These are phyloP conservation scores for Pseudomyrmex concolor DNA, from an alignment of 1,140 invertebrate species.

Conservation along the genomic window DNA sequence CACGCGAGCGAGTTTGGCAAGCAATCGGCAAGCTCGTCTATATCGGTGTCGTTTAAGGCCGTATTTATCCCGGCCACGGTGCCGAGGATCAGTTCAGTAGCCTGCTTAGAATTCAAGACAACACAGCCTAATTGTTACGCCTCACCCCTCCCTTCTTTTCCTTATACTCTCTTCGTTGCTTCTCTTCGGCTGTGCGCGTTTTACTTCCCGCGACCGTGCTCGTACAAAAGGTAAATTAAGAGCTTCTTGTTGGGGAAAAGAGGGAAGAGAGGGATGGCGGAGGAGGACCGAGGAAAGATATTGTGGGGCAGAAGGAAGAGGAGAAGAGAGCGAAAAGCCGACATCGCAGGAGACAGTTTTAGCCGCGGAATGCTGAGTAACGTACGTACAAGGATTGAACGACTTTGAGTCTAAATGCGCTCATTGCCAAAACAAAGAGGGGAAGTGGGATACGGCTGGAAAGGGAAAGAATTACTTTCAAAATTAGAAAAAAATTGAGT, in stretches of 20 bases:
- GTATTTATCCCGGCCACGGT: constrained; percentile 80
- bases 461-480: constrained; percentile 58
- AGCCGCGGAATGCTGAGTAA: constrained; percentile 77
- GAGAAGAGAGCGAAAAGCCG: constrained; percentile 59
- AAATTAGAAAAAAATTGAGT: constrained; percentile 50
- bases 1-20: constrained; percentile 79
- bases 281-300: constrained; percentile 43
- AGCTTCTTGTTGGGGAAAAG: constrained; percentile 75
- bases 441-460: constrained; percentile 51
- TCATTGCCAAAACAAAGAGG: constrained; percentile 69
- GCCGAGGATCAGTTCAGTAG: constrained; percentile 83
- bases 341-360: constrained; percentile 77
- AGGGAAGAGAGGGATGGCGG: constrained; percentile 21
- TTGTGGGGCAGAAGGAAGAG: constrained; percentile 51
- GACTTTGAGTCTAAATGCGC: constrained; percentile 58
- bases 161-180: constrained; percentile 14
- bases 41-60: constrained; percentile 84
- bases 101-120: constrained; percentile 85
- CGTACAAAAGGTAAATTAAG: constrained; percentile 82
- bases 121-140: constrained; percentile 85
- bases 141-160: constrained; percentile 66
- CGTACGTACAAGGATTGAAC: constrained; percentile 77
- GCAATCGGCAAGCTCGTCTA: constrained; percentile 81
- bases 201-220: constrained; percentile 71
- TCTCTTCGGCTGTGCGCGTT: constrained; percentile 57